A percentile compares a stretch with the other conserved stretches of the same genome.
These are phyloP conservation scores for Xanthia togata DNA, from an alignment of 2,888 invertebrate species.

Conservation along the genomic window DNA sequence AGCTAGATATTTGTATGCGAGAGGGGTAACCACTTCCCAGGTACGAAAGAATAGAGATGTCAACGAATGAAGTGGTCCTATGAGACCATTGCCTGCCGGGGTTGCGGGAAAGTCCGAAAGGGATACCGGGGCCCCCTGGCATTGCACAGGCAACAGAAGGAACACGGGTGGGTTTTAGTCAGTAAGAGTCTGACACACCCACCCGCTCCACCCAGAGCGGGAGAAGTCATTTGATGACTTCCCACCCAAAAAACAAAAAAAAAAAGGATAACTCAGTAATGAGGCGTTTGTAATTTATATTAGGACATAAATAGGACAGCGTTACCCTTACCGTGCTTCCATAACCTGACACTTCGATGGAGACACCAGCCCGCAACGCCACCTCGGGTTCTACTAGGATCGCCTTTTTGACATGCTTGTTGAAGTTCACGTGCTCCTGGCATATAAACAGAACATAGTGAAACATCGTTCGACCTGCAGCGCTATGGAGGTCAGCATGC, in stretches of 20 bases:
- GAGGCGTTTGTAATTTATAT: neutral
- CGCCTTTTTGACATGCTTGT: conserved; percentile 72
- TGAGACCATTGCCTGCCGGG: too few relatives aligned
- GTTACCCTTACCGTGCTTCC: conserved; percentile 72
- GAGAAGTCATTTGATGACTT: too few relatives aligned
- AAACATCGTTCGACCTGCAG: neutral
- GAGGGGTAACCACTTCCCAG: neutral
- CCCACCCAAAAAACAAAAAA: too few relatives aligned
- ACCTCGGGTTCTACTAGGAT: conserved; percentile 73
- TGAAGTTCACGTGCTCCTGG: conserved; percentile 75
- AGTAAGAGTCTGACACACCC: too few relatives aligned
- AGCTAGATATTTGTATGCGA: neutral
- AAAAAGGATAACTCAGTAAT: neutral
- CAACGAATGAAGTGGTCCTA: too few relatives aligned
- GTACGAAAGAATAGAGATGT: too few relatives aligned
- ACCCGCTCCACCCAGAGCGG: too few relatives aligned
- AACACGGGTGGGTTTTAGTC: too few relatives aligned
- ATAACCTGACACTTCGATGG: conserved; percentile 78
- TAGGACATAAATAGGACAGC: neutral
- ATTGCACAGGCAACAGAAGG: too few relatives aligned
- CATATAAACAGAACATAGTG: conserved; percentile 9
- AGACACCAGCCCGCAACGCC: conserved; percentile 65
- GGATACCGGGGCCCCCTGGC: too few relatives aligned
- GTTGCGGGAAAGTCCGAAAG: too few relatives aligned
- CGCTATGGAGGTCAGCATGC: neutral